Evolutionary conservation across 1,140 invertebrate species (phyloP).

Genomic region (Archegozetes longisetosus): DNA sequence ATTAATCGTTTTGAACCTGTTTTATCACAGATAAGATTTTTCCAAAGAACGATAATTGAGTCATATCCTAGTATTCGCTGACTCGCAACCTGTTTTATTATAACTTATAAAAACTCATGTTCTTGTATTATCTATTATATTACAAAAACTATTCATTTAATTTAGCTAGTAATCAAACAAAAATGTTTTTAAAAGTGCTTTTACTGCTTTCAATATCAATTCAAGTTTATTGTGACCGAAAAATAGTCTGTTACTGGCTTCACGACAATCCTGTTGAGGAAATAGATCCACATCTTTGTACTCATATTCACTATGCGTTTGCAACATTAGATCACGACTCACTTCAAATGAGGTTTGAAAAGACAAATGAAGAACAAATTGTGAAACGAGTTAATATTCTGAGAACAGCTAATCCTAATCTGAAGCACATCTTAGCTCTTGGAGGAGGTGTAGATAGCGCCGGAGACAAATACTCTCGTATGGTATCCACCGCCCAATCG

Average conservation of each 20-base stretch:
- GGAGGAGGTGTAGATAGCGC: conserved; percentile 37
- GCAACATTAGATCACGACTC: neutral
- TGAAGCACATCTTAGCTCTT: neutral
- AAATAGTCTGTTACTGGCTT: neutral
- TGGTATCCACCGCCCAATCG: conserved; percentile 44
- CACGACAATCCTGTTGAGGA: neutral
- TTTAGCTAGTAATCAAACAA: too few species aligned
- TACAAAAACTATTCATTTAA: too few species aligned
- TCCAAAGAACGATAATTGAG: too few species aligned
- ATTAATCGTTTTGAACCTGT: too few species aligned
- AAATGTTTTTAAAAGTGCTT: too few species aligned
- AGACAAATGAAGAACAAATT: neutral
- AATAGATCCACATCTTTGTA: neutral
- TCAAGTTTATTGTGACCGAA: too few species aligned
- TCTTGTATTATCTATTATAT: too few species aligned
- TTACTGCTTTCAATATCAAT: too few species aligned
- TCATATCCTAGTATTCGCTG: too few species aligned
- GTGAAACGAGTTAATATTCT: neutral
- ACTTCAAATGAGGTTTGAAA: neutral
- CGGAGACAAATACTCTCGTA: conserved; percentile 60
- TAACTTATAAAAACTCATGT: too few species aligned
- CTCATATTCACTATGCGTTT: neutral
- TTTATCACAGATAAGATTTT: too few species aligned
- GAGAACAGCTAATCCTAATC: neutral
- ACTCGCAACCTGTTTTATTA: too few species aligned